Percentiles rank a stretch among this genome's conserved stretches.
Conservation (phyloP, 2,888 invertebrate genomes). For the Melanargia galathea region DNA sequence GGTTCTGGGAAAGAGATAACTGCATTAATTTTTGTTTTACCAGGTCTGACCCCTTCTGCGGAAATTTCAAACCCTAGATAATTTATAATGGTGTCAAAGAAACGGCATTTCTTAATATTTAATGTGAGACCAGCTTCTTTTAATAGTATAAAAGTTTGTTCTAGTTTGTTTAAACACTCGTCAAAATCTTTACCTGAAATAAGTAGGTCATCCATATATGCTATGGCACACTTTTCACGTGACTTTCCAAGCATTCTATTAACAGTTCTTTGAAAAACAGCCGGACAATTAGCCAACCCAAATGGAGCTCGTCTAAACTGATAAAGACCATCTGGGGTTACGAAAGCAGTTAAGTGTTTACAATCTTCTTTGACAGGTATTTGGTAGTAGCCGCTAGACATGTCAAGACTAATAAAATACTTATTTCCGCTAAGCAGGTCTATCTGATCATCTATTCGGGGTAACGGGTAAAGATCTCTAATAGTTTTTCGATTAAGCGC, state of each 20-base stretch:
- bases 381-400: neutral
- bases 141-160: neutral
- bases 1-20: conserved; percentile 43
- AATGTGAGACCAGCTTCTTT: conserved; percentile 39
- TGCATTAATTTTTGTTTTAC: conserved; percentile 39
- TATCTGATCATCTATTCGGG: neutral
- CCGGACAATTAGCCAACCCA: neutral
- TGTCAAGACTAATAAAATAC: conserved; percentile 8
- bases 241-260: too few relatives aligned
- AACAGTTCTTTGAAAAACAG: conserved; percentile 3
- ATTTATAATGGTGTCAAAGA: conserved; percentile 42
- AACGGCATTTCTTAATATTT: conserved; percentile 43
- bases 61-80: conserved; percentile 44
- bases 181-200: neutral
- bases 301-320: conserved; percentile 8
- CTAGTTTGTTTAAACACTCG: neutral
- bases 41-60: conserved; percentile 41
- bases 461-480: neutral
- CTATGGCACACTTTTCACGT: neutral
- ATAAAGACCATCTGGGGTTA: conserved; percentile 8
- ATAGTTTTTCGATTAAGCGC: neutral
- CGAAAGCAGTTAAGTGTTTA: conserved; percentile 8
- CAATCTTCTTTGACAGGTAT: neutral
- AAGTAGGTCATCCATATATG: conserved; percentile 10
- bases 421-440: neutral